Percentiles rank a stretch among this genome's conserved stretches.
These are phyloP conservation scores for Bimastos eiseni DNA, from an alignment of 2,888 invertebrate species.

Conservation along the genomic window DNA sequence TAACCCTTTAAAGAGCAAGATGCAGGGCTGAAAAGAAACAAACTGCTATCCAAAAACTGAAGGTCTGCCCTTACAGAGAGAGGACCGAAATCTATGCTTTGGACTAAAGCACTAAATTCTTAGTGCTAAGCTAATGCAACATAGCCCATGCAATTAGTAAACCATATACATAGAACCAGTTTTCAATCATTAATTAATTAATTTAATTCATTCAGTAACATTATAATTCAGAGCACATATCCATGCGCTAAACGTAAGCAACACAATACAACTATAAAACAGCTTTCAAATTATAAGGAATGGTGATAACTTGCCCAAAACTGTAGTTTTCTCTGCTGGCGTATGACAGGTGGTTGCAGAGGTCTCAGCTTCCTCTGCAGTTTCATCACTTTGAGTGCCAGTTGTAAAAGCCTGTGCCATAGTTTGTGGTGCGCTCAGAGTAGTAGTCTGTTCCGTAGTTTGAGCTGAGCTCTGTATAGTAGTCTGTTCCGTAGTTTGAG, in stretches of 20 bases:
- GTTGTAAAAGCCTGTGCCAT: not conserved
- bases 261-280: not conserved
- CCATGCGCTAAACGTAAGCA: not conserved
- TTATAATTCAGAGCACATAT: not conserved
- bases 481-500: not conserved
- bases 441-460: not conserved
- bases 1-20: too few relatives aligned
- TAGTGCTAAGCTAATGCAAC: not conserved
- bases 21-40: not conserved
- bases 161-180: not conserved
- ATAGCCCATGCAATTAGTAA: not conserved
- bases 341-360: not conserved
- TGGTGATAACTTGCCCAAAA: constrained; percentile 13
- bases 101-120: not conserved
- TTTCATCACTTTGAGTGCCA: not conserved
- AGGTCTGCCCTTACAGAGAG: not conserved
- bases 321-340: not conserved
- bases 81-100: not conserved
- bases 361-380: not conserved
- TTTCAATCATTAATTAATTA: not conserved
- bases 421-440: not conserved
- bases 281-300: not conserved
- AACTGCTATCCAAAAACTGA: not conserved
- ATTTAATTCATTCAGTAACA: not conserved
- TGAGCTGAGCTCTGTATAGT: not conserved